These are phyloP conservation scores for Aphidius ervi DNA, from an alignment of 1,140 invertebrate species.

Conservation along the genomic window DNA sequence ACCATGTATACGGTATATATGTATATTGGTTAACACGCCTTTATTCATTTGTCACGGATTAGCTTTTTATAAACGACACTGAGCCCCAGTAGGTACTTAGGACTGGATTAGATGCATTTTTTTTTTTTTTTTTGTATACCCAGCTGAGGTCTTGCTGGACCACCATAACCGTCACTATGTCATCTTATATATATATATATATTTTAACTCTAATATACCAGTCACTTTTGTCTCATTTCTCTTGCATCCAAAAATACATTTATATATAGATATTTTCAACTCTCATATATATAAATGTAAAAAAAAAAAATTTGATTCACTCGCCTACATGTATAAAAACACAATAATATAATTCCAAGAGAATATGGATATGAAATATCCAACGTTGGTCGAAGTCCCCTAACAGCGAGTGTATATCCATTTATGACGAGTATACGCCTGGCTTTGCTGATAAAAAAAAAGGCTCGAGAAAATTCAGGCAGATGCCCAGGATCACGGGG, in stretches of 20 bases:
- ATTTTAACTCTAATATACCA: too few relatives aligned
- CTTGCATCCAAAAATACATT: too few relatives aligned
- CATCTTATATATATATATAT: too few relatives aligned
- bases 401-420: slow-evolving; percentile 1
- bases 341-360: too few relatives aligned
- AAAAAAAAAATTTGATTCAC: too few relatives aligned
- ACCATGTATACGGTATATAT: not conserved
- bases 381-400: slow-evolving; percentile 4
- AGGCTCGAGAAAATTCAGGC: slow-evolving; percentile 6
- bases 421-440: slow-evolving; percentile 7
- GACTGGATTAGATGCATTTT: slow-evolving; percentile 28
- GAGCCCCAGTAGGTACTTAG: slow-evolving; percentile 6
- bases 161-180: too few relatives aligned
- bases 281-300: too few relatives aligned
- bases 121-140: slow-evolving; percentile 24
- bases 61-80: slow-evolving; percentile 31
- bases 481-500: slow-evolving; percentile 6
- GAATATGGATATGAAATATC: not conserved
- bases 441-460: not conserved
- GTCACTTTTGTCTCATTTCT: too few relatives aligned
- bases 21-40: not conserved
- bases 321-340: too few relatives aligned
- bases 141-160: slow-evolving; percentile 29
- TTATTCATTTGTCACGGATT: slow-evolving; percentile 29
- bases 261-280: too few relatives aligned